Evolutionary conservation across 2,797 vertebrate species (phyloP), one percentile per base, ranked within the genome.

Genomic region (Natrix natrix): DNA sequence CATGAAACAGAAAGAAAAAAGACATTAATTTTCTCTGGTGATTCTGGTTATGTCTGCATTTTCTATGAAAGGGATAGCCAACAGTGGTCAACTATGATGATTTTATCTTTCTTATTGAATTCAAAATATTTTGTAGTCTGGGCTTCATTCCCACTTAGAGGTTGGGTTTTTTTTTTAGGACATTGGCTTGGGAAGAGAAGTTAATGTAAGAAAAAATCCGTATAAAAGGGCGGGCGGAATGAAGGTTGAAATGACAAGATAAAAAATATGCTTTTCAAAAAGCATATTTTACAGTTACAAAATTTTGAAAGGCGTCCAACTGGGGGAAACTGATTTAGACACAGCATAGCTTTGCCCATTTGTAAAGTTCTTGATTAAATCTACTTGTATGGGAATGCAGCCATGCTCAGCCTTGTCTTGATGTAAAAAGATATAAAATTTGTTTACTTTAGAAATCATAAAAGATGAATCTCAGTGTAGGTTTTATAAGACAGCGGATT

Each of bases 131-230:
- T 43, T 89, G 57, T 32, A 94, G 32, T 26, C 43, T 52, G 5
- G 92, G 0, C 1, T 95, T 94, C 92, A 0, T 88, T 92, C 37
- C 59, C 91, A 56, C 8, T 89, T 92, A 3, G n/a, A 94, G 32
- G 6, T 59, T 57, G 14, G 54, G 54, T 0, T 13, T 20, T 92
- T 8, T 20, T 48, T 78, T 83, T 56, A 92, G 83, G 57, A 8
- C 32, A 91, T 20, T 1, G 8, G 86, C 87, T 95, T 94, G 59
- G 5, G 17, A 48, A 92, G 0, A 28, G 88, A 74, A 92, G 54
- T 1, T 92, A 92, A 28, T 26, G 54, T 89, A 92, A 60, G 16
- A 91, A 94, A 20, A 94, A 0, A 1, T 48, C 32, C 93, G 16
- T 52, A 88, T 86, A 86, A 32, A 87, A 63, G 0, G 91, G 0